Base-by-base conservation (phyloP, 2,888 invertebrate species). In the Orchesellides sinensis region DNA sequence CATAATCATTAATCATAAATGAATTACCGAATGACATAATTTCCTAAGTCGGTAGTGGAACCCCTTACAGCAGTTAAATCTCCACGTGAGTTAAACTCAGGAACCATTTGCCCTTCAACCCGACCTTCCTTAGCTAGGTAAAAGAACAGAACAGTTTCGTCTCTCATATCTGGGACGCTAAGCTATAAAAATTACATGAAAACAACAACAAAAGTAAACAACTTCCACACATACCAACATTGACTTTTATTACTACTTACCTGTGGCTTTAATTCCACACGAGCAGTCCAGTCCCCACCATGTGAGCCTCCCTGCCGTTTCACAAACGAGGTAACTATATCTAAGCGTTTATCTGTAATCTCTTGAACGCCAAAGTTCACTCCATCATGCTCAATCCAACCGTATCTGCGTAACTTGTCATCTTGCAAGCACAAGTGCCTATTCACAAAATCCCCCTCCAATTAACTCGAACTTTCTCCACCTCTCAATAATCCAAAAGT, bases 301-400 rank as follows among this genome's bases (percentile, higher is more conserved):
- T 94, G 93, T 35, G 92, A 91, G 0, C 96, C 96, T 0, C 95
- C 95, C 0, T 93, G 91, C 66, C 93, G 93, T 91, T 98, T 98
- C 0, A 99, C 93, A 90, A 98, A 98, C 0, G 96, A 95, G 0
- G 98, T 98, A 80, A 92, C 93, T 6, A 98, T 90, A 17, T 92
- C 91, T 88, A 95, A 94, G 0, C 94, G 93, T 0, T 93, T 92
- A 89, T 99, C 99, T 1, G 93, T 91, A 73, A 99, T 95, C 88
- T 95, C 93, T 90, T 99, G 99, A 40, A 95, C 92, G 0, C 99
- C 99, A 91, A 99, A 99, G 6, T 93, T 93, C 45, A 93, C 92
- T 0, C 98, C 98, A 89, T 99, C 98, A 89, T 99, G 99, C 85
- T 96, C 93, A 4, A 94, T 90, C 99, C 99, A 99, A 0, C 96